Conservation (phyloP, 2,888 invertebrate genomes). For the Ectropis crepuscularia region DNA sequence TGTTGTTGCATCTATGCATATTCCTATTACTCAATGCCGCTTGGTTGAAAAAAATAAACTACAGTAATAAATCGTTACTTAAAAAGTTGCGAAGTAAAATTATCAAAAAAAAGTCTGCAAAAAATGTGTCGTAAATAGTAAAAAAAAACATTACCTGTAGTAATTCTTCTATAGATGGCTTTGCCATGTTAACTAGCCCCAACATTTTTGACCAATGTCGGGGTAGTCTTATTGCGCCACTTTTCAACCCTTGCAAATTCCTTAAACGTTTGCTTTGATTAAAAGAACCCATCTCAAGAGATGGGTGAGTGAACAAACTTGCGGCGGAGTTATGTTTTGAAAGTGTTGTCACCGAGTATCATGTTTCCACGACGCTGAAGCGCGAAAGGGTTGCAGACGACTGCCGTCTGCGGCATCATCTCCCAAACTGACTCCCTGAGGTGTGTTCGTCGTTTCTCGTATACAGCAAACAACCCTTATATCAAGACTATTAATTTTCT, state of each 20-base stretch:
- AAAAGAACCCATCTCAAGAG: slow-evolving; percentile 53
- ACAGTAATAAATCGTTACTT: no score
- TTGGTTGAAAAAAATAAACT: no score
- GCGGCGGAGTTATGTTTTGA: neutral
- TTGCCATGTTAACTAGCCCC: slow-evolving; percentile 58
- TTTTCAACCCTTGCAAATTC: slow-evolving; percentile 65
- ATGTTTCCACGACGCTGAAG: neutral
- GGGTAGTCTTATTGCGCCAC: slow-evolving; percentile 65
- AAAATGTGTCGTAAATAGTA: neutral
- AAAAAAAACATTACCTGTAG: slow-evolving; percentile 55
- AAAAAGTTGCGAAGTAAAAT: no score
- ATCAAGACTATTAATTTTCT: no score
- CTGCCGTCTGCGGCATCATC: slow-evolving; percentile 10
- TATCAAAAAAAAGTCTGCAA: neutral
- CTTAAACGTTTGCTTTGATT: slow-evolving; percentile 55
- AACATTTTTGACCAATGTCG: slow-evolving; percentile 72
- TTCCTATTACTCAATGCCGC: no score
- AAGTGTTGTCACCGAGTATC: slow-evolving; percentile 3
- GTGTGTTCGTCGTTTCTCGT: neutral
- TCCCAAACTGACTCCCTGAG: slow-evolving; percentile 11
- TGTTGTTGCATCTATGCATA: no score
- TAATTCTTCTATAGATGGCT: slow-evolving; percentile 62
- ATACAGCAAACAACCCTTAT: no score
- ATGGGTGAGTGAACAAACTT: neutral
- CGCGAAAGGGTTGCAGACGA: slow-evolving; percentile 9